These are phyloP conservation scores for Pristionchus arcanus DNA, from an alignment of 2,888 invertebrate species.

Conservation along the genomic window DNA sequence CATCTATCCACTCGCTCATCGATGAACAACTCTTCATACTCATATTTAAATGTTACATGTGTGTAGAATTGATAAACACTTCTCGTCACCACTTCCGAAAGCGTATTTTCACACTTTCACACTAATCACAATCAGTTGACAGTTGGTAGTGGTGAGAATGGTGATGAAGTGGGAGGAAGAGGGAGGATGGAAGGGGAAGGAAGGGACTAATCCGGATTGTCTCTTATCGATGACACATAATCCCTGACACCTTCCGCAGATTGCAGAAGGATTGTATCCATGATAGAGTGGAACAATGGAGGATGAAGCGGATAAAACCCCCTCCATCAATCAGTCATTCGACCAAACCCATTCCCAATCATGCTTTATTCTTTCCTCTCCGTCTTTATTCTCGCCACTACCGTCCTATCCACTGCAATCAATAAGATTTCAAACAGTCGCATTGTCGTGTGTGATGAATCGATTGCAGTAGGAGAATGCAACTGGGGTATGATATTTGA, in stretches of 20 bases:
- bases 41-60: background rate
- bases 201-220: background rate
- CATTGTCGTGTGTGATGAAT: background rate
- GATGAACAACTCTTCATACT: background rate
- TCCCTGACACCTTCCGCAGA: background rate
- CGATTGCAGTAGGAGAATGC: background rate
- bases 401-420: background rate
- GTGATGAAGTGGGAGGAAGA: background rate
- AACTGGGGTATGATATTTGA: background rate
- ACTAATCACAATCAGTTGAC: slow-evolving; percentile 1
- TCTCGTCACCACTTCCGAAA: background rate
- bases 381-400: background rate
- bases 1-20: background rate
- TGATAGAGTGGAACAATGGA: background rate
- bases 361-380: background rate
- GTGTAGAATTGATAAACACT: slow-evolving; percentile 25
- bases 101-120: background rate
- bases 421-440: background rate
- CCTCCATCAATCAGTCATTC: background rate
- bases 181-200: background rate
- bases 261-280: background rate
- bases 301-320: slow-evolving; percentile 11
- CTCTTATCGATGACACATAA: slow-evolving; percentile 42
- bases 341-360: background rate
- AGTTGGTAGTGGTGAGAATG: background rate